Evolutionary conservation across 64 coral and sea anemone genomes (phyloP).

Genomic region (Actinia equina): DNA sequence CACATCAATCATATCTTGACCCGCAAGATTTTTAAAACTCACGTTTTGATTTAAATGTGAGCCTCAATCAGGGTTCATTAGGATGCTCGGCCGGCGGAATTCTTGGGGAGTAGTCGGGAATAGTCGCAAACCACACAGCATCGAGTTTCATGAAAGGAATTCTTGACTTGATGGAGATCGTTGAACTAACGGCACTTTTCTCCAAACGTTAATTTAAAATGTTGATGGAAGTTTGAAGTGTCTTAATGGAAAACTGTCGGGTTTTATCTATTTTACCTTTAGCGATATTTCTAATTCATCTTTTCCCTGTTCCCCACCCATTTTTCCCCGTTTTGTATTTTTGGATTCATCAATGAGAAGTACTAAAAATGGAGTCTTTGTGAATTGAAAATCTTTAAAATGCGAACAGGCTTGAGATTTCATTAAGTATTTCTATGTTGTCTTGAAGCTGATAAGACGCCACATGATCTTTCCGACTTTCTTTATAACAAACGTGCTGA

Average conservation of each 20-base stretch:
- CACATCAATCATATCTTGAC: background rate
- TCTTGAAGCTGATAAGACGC: too few relatives aligned
- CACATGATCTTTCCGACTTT: too few relatives aligned
- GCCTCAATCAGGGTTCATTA: background rate
- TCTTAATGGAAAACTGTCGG: background rate
- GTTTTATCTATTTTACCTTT: too few relatives aligned
- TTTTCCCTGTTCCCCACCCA: background rate
- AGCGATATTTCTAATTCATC: background rate
- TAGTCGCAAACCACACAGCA: too few relatives aligned
- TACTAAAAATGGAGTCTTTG: too few relatives aligned
- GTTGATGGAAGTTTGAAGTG: background rate
- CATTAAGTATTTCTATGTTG: too few relatives aligned
- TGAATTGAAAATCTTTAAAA: too few relatives aligned
- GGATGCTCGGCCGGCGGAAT: background rate
- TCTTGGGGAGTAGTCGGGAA: background rate
- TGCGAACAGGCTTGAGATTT: too few relatives aligned
- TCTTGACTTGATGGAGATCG: background rate
- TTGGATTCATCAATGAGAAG: too few relatives aligned
- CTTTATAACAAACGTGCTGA: too few relatives aligned
- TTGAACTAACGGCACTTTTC: background rate
- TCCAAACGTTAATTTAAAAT: background rate
- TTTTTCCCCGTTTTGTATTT: background rate
- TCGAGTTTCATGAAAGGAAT: background rate
- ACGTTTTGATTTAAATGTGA: too few relatives aligned
- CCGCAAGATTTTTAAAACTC: too few relatives aligned